Evolutionary conservation across 1,140 invertebrate species (phyloP).

Genomic region (Andrena cerasifolii): DNA sequence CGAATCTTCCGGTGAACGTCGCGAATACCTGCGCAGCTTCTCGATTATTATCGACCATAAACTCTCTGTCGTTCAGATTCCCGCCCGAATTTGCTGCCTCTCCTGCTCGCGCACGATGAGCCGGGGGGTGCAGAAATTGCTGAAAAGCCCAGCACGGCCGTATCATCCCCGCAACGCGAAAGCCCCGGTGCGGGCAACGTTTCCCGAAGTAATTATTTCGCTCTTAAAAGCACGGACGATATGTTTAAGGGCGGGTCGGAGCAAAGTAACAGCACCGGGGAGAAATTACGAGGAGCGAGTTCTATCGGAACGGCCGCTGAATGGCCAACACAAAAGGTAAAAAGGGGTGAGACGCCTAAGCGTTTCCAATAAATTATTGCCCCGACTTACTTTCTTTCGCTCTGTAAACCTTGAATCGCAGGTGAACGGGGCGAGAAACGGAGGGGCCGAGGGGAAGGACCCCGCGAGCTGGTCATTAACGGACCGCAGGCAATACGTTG

Average conservation of each 20-base stretch:
- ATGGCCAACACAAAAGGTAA: conserved; percentile 43
- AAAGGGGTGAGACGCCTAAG: conserved; percentile 11
- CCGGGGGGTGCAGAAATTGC: background rate
- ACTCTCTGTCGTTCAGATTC: background rate
- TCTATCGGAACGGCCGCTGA: conserved; percentile 14
- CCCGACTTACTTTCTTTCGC: conserved; percentile 37
- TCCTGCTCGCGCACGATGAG: conserved; percentile 1
- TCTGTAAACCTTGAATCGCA: conserved; percentile 48
- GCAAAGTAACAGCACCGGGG: conserved; percentile 58
- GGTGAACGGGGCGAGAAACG: conserved; percentile 36
- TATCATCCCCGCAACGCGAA: conserved; percentile 3
- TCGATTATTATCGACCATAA: conserved; percentile 6
- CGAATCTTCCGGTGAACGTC: conserved; percentile 37
- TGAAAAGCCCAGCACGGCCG: background rate
- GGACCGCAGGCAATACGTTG: conserved; percentile 17
- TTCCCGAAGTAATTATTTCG: conserved; percentile 68
- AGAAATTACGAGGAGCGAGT: conserved; percentile 43
- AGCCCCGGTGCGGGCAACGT: conserved; percentile 10
- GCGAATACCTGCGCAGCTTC: background rate
- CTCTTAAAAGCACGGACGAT: conserved; percentile 70
- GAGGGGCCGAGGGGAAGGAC: background rate
- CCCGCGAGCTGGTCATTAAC: conserved; percentile 31
- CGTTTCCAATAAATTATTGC: conserved; percentile 51
- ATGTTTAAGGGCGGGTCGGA: conserved; percentile 71
- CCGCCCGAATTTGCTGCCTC: conserved; percentile 22